Percentiles rank a stretch among this genome's conserved stretches.
These are phyloP conservation scores for Cirrhinus mrigala DNA, from an alignment of 2,797 vertebrate species.

Conservation along the genomic window DNA sequence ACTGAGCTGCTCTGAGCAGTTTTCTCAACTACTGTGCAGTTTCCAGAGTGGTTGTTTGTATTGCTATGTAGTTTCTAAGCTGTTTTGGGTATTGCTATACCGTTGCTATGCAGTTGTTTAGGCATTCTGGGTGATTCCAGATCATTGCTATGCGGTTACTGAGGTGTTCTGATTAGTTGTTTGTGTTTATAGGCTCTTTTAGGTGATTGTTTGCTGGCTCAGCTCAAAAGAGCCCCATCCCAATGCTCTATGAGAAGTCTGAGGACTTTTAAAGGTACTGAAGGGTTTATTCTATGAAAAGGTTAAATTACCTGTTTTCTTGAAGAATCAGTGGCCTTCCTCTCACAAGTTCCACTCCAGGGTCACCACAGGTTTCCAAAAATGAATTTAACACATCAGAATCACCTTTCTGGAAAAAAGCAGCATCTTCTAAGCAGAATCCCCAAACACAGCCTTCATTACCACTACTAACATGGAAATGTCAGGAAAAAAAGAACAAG, in stretches of 20 bases:
- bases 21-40: too few relatives aligned
- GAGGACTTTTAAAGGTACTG: not conserved
- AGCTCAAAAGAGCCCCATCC: not conserved
- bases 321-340: not conserved
- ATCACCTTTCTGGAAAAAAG: not conserved
- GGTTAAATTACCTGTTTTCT: not conserved
- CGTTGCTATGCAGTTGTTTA: not conserved
- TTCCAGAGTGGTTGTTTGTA: not conserved
- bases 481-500: slow-evolving; percentile 43
- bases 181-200: not conserved
- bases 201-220: not conserved
- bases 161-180: not conserved
- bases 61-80: not conserved
- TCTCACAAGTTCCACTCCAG: not conserved
- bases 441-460: not conserved
- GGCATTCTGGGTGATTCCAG: not conserved
- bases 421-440: not conserved
- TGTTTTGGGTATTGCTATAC: not conserved
- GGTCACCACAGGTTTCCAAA: not conserved
- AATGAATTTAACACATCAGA: not conserved
- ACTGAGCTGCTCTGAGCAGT: too few relatives aligned
- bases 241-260: not conserved
- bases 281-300: not conserved
- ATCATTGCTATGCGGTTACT: not conserved
- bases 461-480: slow-evolving; percentile 22